phyloP scores from a whole-genome alignment of 2,797 vertebrate species.

The Thripadectes ignobilis region DNA sequence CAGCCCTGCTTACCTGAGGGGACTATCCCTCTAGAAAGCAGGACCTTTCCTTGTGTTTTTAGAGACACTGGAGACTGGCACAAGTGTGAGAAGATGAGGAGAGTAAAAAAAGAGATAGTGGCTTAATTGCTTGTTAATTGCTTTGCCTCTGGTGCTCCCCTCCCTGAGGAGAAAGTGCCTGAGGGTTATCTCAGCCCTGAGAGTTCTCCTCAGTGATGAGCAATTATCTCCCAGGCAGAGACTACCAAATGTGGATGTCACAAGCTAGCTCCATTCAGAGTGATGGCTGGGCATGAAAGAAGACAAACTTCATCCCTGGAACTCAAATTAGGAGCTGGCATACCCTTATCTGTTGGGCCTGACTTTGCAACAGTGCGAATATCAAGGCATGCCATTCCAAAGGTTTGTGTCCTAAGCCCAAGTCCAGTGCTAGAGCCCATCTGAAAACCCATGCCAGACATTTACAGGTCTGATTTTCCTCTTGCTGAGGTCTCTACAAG shows the following conservation, averaged over 20 bases:
- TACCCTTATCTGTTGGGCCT: neutral
- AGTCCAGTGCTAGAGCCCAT: neutral
- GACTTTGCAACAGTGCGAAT: neutral
- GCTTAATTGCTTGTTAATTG: conserved; percentile 62
- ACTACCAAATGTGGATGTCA: conserved; percentile 12
- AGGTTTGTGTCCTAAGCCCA: neutral
- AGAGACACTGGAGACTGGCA: neutral
- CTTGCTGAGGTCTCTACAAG: neutral
- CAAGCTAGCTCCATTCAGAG: neutral
- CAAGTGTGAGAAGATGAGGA: neutral
- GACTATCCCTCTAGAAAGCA: neutral
- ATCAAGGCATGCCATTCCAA: neutral
- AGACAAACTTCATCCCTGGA: neutral
- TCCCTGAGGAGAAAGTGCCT: conserved; percentile 14
- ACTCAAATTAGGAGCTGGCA: neutral
- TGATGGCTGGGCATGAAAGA: neutral
- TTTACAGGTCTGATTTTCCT: neutral
- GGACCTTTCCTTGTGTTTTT: neutral
- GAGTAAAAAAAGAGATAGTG: neutral
- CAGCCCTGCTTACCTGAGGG: neutral
- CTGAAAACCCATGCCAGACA: neutral
- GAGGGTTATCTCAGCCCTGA: neutral
- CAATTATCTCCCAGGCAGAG: conserved; percentile 30
- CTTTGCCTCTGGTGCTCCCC: conserved; percentile 42
- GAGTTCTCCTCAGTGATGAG: neutral